Evolutionary conservation across 2,888 invertebrate species (phyloP), one percentile per base, ranked within the genome.

Genomic region (Agrilus mali): DNA sequence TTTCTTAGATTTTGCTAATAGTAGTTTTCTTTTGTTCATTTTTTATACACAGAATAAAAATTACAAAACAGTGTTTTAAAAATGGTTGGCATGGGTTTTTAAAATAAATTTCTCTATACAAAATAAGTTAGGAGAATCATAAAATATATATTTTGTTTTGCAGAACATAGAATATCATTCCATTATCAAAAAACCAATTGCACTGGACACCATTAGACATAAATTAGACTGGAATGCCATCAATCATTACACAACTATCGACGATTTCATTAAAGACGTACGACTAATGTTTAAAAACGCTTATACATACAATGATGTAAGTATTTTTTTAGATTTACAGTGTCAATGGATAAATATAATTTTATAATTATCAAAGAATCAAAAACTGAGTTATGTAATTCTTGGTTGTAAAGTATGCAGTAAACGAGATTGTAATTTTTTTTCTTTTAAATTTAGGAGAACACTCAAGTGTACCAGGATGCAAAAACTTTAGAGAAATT

Each of bases 261-360:
- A 80, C 56, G 78, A 84, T 54, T 82, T 92, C 65, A 74, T 93
- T 45, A 70, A 76, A 43, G 93, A 94, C 69, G 78, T 86, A 50
- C 77, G 87, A 45, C 74, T 86, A 56, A 82, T 94, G 64, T 92
- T 94, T 70, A 81, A 79, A 64, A 92, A 92, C 71, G 93, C 90
- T 34, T 85, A 82, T 63, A 72, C 74, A 15, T 90, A 82, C 67
- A 89, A 92, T 71, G 75, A 82, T 62, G 92, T 90, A 68, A 73
- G 77, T 71, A 42, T 46, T 46, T 37, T 10, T 38, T 45, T 15
- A 27, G 8, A 20, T 20, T 20, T 20, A n/a, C n/a, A 20, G 20
- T 4, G 17, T 17, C 17, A 17, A 17, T 20, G 7, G 20, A 20
- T 20, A 20, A 20, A 20, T n/a, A 20, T 20, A 27, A 27, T 27